Evolutionary conservation across 2,113 vertebrate species (phyloP), one percentile per base, ranked within the genome.

Genomic region (Xenotilapia caudafasciata): DNA sequence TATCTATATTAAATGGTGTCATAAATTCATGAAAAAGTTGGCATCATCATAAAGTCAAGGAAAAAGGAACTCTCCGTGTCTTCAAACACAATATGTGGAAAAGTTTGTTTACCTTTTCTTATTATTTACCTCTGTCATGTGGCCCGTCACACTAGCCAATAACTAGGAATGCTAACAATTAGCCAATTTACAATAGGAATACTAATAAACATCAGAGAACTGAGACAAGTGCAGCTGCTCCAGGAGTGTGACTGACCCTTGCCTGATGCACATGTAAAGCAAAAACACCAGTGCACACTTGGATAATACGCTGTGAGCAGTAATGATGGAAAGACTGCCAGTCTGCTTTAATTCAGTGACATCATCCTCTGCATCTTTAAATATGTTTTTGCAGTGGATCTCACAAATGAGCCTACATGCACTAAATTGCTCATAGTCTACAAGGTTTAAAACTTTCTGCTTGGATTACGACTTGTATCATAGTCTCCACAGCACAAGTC

Each of bases 401-500:
- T 88, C 9, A 83, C 35, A 83, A 82, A 86, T 79, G 28, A 87
- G 19, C 28, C 15, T 80, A 8, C 62, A 5, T 19, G 10, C 47
- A 38, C 28, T 83, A 26, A 58, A 83, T 26, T 56, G 53, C 14
- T 84, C 7, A 31, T 62, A 23, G 81, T 84, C 82, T 62, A 21
- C 28, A 54, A 79, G 33, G 45, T 45, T 88, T 83, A 51, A 65
- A 90, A 88, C 55, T 83, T 42, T 84, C 80, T 79, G 54, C 79
- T 77, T 86, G 84, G 21, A 80, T 81, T 58, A 83, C 49, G 15
- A 73, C 56, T 84, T 54, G 62, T 45, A 47, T 70, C 65, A 47
- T 58, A 77, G 13, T 88, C 88, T 89, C 51, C 42, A 81, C 15
- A 87, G 90, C 86, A 84, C 85, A 90, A 79, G 83, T 89, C 86